A percentile compares a stretch with the other conserved stretches of the same genome.
These are phyloP conservation scores for Scaptomyza reducta DNA, from an alignment of 2,888 invertebrate species.

Conservation along the genomic window DNA sequence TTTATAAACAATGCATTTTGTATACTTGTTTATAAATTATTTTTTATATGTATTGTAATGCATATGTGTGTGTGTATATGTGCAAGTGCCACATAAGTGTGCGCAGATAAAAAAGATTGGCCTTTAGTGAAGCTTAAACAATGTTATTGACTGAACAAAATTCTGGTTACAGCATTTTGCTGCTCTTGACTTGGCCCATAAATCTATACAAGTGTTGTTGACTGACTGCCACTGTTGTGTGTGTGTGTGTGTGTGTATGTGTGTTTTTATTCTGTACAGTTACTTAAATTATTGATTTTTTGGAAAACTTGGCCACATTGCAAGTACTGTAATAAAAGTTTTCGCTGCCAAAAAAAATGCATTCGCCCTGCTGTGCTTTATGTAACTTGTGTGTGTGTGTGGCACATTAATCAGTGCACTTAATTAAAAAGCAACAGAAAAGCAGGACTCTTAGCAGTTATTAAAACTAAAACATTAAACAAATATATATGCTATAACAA, in stretches of 20 bases:
- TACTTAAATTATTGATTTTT: conserved; percentile 57
- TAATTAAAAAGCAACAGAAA: conserved; percentile 51
- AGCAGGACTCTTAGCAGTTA: conserved; percentile 40
- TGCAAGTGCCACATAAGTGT: conserved; percentile 36
- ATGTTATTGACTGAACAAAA: conserved; percentile 60
- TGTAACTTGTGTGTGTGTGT: background rate
- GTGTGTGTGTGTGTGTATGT: background rate
- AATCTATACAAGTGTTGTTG: conserved; percentile 47
- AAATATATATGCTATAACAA: conserved; percentile 1
- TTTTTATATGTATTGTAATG: background rate
- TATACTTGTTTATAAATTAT: conserved; percentile 9
- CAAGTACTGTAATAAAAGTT: conserved; percentile 12
- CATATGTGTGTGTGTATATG: conserved; percentile 25
- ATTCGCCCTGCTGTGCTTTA: conserved; percentile 6
- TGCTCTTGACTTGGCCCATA: conserved; percentile 57
- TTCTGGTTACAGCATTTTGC: conserved; percentile 14
- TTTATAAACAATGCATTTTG: conserved; percentile 2
- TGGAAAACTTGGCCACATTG: conserved; percentile 40
- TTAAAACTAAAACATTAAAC: conserved; percentile 28
- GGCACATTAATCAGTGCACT: conserved; percentile 52
- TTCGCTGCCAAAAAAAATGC: conserved; percentile 1
- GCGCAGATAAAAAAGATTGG: conserved; percentile 17
- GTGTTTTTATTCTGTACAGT: background rate
- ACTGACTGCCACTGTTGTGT: conserved; percentile 29
- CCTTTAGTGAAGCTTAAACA: conserved; percentile 62